Base-by-base conservation (phyloP, 2,113 vertebrate species). In the Spheniscus mendiculus region DNA sequence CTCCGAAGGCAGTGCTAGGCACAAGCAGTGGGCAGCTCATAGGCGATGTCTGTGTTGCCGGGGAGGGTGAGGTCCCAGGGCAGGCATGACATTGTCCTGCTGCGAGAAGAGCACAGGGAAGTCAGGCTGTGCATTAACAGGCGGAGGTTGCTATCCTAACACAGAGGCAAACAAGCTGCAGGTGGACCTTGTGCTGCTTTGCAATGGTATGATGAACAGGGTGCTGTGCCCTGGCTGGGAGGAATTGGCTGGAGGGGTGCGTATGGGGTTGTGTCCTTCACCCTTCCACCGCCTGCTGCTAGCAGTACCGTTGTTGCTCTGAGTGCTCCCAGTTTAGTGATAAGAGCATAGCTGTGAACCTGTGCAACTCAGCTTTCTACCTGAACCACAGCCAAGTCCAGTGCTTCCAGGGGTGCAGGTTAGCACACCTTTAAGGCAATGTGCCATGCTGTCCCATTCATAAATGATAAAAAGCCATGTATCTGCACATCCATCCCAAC, bases 51-150 rank as follows among this genome's bases (percentile, higher is more conserved):
- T 25, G 12, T 77, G 47, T 78, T 93, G 38, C 91, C 44, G 7
- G 74, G 90, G 44, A 98, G 96, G 17, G 59, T 97, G 97, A 98
- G 23, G 47, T 79, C 84, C 72, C 97, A 53, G 53, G 98, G 94
- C 63, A 98, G 90, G 82, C 98, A 98, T 45, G 95, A 70, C 18
- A 19, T 97, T 15, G 91, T 96, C 72, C 94, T 79, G 45, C 98
- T 98, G 98, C 4, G 81, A 90, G 72, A 98, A 90, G 88, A 98
- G 63, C 91, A 94, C 42, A 80, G 25, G 23, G 59, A 83, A 70
- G 73, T 93, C 70, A 97, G 92, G 27, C 49, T 84, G 61, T 26
- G 52, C 18, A 23, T 18, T 38, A 65, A 10, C 21, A 91, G 34
- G n/a, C 12, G 5, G 34, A 63, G 32, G 9, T 40, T 59, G 11